Percentiles rank a stretch among this genome's conserved stretches.
Conservation (phyloP, 2,888 invertebrate genomes). For the Ashinkailepas kermadecensis region DNA sequence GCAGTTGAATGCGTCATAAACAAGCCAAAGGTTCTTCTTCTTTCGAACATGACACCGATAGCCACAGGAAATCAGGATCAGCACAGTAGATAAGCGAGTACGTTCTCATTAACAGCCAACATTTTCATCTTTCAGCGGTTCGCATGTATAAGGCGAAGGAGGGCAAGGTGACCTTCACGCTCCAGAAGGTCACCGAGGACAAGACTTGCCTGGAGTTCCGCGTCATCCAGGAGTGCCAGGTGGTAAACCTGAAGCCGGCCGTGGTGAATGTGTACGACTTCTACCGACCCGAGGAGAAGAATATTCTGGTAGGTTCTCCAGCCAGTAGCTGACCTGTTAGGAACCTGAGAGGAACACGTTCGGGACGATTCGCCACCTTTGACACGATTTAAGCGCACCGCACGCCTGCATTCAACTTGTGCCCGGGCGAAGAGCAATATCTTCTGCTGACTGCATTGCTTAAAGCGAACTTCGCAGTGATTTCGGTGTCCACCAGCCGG, state of each 20-base stretch:
- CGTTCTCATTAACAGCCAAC: no score
- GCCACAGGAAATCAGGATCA: no score
- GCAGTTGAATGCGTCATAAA: no score
- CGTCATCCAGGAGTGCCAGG: background rate
- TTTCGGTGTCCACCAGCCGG: background rate
- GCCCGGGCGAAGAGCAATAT: background rate
- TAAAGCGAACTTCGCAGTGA: background rate
- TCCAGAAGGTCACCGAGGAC: background rate
- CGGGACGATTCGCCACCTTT: background rate
- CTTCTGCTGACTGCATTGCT: background rate
- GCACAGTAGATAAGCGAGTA: no score
- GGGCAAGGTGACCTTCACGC: slow-evolving; percentile 6
- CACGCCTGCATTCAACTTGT: background rate
- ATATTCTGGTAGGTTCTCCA: background rate
- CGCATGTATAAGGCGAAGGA: background rate
- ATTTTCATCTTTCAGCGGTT: background rate
- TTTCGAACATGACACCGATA: no score
- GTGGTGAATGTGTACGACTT: slow-evolving; percentile 4
- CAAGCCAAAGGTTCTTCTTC: no score
- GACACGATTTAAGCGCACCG: background rate
- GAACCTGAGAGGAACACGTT: background rate
- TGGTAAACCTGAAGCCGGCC: background rate
- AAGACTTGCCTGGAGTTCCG: slow-evolving; percentile 6
- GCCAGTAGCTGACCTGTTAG: background rate
- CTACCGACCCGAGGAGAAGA: slow-evolving; percentile 9